phyloP scores from a whole-genome alignment of 1,140 invertebrate species.

The Bombus sibiricus region DNA sequence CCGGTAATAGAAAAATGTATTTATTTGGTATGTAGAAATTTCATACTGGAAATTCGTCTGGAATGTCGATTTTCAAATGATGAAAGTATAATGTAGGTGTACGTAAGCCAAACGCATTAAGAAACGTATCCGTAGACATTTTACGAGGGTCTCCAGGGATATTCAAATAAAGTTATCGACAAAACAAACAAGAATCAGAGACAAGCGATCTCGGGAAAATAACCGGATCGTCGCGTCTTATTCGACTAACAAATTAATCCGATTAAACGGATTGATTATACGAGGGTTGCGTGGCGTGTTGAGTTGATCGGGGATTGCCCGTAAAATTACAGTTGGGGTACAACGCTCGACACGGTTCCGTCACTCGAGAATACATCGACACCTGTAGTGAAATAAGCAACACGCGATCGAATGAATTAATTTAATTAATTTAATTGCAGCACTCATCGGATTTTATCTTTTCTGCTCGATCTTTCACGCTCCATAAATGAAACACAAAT shows the following conservation, averaged over 20 bases:
- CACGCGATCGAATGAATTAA: too few relatives aligned
- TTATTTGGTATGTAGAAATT: too few relatives aligned
- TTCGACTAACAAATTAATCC: conserved; percentile 54
- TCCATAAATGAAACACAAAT: not conserved
- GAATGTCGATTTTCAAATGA: too few relatives aligned
- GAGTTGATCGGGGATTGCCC: conserved; percentile 51
- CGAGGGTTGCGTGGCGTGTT: conserved; percentile 43
- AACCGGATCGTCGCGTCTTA: conserved; percentile 49
- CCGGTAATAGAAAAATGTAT: not conserved
- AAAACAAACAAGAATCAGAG: conserved; percentile 52
- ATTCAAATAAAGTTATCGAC: conserved; percentile 36
- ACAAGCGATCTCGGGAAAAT: conserved; percentile 37
- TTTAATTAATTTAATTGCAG: too few relatives aligned
- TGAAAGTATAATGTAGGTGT: not conserved
- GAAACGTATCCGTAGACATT: conserved; percentile 41
- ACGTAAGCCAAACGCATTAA: not conserved
- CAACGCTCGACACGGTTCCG: not conserved
- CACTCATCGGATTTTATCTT: not conserved
- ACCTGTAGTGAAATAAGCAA: not conserved
- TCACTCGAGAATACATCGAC: not conserved
- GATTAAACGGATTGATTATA: conserved; percentile 56
- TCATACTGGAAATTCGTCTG: too few relatives aligned
- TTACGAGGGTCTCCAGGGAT: conserved; percentile 1
- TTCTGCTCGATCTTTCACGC: not conserved
- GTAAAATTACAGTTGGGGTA: conserved; percentile 46